Percentiles rank a stretch among this genome's conserved stretches.
phyloP scores from a whole-genome alignment of 2,888 invertebrate genomes.

The Amiota mariae region DNA sequence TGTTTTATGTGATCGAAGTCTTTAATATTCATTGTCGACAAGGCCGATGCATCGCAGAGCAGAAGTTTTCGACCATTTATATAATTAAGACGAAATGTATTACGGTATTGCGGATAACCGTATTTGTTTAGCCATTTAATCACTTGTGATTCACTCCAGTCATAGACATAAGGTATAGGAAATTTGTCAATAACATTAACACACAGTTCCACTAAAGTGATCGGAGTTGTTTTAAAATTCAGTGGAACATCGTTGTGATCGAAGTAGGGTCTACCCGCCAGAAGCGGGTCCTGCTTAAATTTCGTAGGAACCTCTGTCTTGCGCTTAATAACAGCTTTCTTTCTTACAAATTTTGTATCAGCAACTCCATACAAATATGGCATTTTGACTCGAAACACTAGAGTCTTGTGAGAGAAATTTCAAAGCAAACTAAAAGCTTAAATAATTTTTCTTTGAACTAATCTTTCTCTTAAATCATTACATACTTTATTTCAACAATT shows the following conservation, averaged over 20 bases:
- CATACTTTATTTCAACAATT: no score
- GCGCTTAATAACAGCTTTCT: background rate
- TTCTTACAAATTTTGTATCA: slow-evolving; percentile 52
- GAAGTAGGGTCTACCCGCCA: slow-evolving; percentile 40
- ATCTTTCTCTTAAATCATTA: no score
- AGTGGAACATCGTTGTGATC: slow-evolving; percentile 55
- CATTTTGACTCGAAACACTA: slow-evolving; percentile 37
- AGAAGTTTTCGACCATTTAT: slow-evolving; percentile 74
- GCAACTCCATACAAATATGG: slow-evolving; percentile 57
- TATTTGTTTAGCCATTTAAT: slow-evolving; percentile 74
- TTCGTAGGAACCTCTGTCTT: slow-evolving; percentile 31
- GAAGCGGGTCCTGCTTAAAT: slow-evolving; percentile 39
- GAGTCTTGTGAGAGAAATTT: no score
- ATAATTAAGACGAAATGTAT: slow-evolving; percentile 74
- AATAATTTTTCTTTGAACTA: no score
- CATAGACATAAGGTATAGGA: slow-evolving; percentile 71
- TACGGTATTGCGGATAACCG: slow-evolving; percentile 75
- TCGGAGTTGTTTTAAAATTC: slow-evolving; percentile 68
- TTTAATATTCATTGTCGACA: slow-evolving; percentile 75
- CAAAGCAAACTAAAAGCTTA: no score
- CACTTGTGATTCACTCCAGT: slow-evolving; percentile 75
- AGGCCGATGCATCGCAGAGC: slow-evolving; percentile 74
- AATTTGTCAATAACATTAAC: slow-evolving; percentile 71
- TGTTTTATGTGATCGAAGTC: slow-evolving; percentile 74
- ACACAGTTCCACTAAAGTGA: slow-evolving; percentile 72